Percentiles rank a stretch among this genome's conserved stretches.
Conservation (phyloP, 2,797 vertebrate species). For the Atherinosoma microstoma region DNA sequence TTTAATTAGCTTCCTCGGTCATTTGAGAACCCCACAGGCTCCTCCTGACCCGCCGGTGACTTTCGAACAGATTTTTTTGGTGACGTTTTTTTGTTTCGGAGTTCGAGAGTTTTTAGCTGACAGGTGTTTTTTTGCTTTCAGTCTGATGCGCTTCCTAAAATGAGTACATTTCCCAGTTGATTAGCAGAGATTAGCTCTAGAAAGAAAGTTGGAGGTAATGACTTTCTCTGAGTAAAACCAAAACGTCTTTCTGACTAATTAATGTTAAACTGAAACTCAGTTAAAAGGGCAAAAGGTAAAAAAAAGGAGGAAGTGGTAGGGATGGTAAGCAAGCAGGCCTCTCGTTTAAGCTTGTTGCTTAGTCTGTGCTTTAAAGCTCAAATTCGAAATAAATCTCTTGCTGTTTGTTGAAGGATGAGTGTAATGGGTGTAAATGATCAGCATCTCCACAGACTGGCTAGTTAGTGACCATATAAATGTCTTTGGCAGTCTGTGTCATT, state of each 20-base stretch:
- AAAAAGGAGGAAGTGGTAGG: conserved; percentile 23
- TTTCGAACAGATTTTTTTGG: conserved; percentile 20
- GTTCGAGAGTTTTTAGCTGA: background rate
- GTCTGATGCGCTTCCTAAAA: conserved; percentile 11
- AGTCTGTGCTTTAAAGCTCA: background rate
- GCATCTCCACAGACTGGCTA: background rate
- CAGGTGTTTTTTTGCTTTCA: fast-evolving
- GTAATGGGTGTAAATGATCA: background rate
- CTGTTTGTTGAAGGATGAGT: background rate
- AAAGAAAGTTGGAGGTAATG: conserved; percentile 32
- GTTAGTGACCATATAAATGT: background rate
- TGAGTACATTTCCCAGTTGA: conserved; percentile 39
- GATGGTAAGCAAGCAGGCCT: background rate
- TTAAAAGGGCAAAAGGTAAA: conserved; percentile 55
- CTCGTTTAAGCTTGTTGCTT: background rate
- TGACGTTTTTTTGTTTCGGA: background rate
- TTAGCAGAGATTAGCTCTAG: background rate
- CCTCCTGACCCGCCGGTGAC: conserved; percentile 66
- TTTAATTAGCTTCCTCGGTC: conserved; percentile 74
- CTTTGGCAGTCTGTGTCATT: background rate
- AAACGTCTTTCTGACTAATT: conserved; percentile 42
- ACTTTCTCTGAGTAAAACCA: conserved; percentile 53
- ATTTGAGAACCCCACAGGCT: conserved; percentile 51
- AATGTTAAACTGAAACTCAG: conserved; percentile 52
- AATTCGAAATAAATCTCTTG: background rate